phyloP scores from a whole-genome alignment of 2,888 invertebrate species.

The Phania funesta region DNA sequence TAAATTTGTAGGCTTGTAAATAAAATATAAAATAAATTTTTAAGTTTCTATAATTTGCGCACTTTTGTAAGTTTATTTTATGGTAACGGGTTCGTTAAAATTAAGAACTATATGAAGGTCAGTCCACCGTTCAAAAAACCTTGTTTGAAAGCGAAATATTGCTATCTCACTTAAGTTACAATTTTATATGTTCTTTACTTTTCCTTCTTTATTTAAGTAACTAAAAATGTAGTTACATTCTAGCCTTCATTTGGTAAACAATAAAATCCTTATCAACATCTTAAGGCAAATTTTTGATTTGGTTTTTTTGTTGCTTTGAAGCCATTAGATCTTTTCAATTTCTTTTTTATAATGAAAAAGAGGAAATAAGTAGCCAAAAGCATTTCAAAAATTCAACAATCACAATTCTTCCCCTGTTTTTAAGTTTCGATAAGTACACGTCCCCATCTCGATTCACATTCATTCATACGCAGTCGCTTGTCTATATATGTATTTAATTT shows the following conservation, averaged over 20 bases:
- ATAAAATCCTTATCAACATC: conserved; percentile 33
- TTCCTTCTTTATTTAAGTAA: not conserved
- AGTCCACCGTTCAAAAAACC: too few species aligned
- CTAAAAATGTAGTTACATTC: not conserved
- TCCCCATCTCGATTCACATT: conserved; percentile 8
- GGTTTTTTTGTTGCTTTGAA: not conserved
- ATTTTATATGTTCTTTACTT: too few species aligned
- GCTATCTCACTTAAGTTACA: too few species aligned
- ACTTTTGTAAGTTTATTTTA: too few species aligned
- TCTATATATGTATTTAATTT: conserved; percentile 64
- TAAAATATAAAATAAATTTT: too few species aligned
- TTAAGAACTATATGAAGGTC: too few species aligned
- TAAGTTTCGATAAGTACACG: not conserved
- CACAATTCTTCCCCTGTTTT: not conserved
- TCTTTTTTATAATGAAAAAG: not conserved
- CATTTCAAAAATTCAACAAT: conserved; percentile 43
- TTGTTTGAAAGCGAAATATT: too few species aligned
- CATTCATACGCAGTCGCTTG: conserved; percentile 1
- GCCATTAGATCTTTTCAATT: conserved; percentile 47
- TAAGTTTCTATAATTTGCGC: too few species aligned
- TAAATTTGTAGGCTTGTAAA: too few species aligned
- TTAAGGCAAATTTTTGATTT: conserved; percentile 25
- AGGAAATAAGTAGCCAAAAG: conserved; percentile 46
- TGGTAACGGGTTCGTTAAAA: too few species aligned
- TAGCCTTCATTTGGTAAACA: not conserved